Evolutionary conservation across 2,888 invertebrate species (phyloP), one percentile per base, ranked within the genome.

Genomic region (Leistus spinibarbis): DNA sequence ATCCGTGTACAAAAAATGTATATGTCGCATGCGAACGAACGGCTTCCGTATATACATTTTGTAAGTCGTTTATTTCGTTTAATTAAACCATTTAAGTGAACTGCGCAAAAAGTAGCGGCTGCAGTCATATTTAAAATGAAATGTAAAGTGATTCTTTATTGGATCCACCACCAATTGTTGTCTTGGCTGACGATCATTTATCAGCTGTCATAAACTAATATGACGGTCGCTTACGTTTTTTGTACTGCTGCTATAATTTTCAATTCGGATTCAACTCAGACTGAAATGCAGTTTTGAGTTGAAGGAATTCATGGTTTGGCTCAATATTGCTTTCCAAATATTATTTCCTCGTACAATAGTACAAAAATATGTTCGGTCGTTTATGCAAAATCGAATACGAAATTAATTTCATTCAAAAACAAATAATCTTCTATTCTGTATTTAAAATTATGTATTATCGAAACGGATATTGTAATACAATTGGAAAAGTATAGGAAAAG

Each of bases 91-190:
- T 60, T 60, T 60, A 60, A 60, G 60, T 60, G 17, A 22, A 3
- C 60, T 10, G 22, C 13, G 22, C 60, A 60, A 60, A 60, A 60
- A 60, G n/a, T n/a, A 60, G 40, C 40, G 40, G 40, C 40, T 40
- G 40, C 40, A 17, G n/a, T 60, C 17, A 60, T 22, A 19, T 60
- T 60, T 22, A 60, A 19, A 60, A 60, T 64, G 10, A 64, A 64
- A 64, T 64, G 22, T 64, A 64, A 64, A 64, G 23, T 64, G 23
- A 64, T 64, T 22, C 64, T 19, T 22, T 22, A 22, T 57, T 19
- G 57, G 16, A 57, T 2, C 9, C 16, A n/a, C 9, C 5, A 19
- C 22, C 9, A n/a, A n/a, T n/a, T n/a, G n/a, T 23, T 13, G 27
- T 24, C 9, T 57, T 23, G 23, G 23, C 24, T 40, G 7, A 5